Percentiles rank a stretch among this genome's conserved stretches.
Conservation (phyloP, 2,888 invertebrate species). For the Stomorhina lunata region DNA sequence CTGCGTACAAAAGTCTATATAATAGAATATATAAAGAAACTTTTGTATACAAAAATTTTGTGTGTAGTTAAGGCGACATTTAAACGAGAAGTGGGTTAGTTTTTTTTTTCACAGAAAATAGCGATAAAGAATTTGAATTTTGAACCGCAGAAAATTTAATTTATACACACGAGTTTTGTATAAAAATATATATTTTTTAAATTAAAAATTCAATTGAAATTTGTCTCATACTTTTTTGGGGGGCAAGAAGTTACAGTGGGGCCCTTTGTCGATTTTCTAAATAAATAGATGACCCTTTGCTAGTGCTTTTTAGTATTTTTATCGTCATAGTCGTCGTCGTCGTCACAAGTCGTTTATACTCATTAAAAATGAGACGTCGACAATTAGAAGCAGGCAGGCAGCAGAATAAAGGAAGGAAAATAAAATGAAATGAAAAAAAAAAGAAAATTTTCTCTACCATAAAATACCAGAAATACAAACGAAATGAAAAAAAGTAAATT, state of each 20-base stretch:
- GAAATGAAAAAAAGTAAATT: constrained; percentile 29
- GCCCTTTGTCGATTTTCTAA: background rate
- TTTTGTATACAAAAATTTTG: background rate
- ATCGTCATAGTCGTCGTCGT: background rate
- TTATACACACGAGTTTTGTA: background rate
- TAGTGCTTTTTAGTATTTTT: constrained; percentile 22
- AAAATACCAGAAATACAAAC: constrained; percentile 49
- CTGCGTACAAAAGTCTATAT: constrained; percentile 7
- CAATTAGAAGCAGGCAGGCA: constrained; percentile 36
- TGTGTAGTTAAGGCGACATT: constrained; percentile 25
- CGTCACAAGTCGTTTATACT: constrained; percentile 42
- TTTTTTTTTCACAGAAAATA: background rate
- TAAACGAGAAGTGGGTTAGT: constrained; percentile 31
- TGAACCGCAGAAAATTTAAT: background rate
- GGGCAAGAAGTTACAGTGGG: too few species aligned
- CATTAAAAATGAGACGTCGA: constrained; percentile 58
- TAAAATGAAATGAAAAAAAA: constrained; percentile 8
- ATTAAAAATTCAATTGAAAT: background rate
- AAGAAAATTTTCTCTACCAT: constrained; percentile 62
- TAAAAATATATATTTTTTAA: background rate
- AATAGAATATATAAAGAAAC: background rate
- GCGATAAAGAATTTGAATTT: background rate
- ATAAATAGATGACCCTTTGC: constrained; percentile 29
- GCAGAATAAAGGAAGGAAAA: background rate
- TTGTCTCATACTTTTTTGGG: too few species aligned